Evolutionary conservation across 1,140 invertebrate genomes (phyloP).

Genomic region (Sminthurinus signatus): DNA sequence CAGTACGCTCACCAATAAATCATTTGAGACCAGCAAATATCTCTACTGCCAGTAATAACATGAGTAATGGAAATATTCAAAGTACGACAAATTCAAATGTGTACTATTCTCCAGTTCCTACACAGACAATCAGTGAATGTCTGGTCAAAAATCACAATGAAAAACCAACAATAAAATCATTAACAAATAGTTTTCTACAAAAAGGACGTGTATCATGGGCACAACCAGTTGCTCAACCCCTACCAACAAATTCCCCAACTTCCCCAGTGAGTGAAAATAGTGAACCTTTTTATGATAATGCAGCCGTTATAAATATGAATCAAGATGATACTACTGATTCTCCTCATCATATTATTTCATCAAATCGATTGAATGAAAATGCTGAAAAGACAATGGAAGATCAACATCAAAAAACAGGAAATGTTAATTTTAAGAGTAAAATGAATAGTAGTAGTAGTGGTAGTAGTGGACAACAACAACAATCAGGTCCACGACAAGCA

Average conservation of each 20-base stretch:
- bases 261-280: too few species aligned
- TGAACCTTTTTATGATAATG: too few species aligned
- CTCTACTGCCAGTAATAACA: constrained; percentile 34
- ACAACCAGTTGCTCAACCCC: constrained; percentile 32
- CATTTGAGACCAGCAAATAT: constrained; percentile 49
- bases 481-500: constrained; percentile 14
- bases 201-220: constrained; percentile 37
- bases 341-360: too few species aligned
- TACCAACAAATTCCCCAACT: constrained; percentile 20
- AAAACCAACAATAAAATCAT: constrained; percentile 10
- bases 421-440: not conserved
- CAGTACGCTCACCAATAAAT: constrained; percentile 48
- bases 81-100: constrained; percentile 27
- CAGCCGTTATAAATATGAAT: too few species aligned
- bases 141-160: constrained; percentile 22
- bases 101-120: constrained; percentile 29
- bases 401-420: not conserved
- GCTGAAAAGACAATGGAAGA: too few species aligned
- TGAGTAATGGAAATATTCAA: constrained; percentile 9
- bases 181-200: constrained; percentile 25
- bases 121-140: constrained; percentile 16
- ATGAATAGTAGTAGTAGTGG: not conserved
- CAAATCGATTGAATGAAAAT: too few species aligned
- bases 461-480: too few species aligned
- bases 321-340: too few species aligned